Conservation (phyloP, 2,797 vertebrate species). For the Lepidocolaptes lacrymiger region DNA sequence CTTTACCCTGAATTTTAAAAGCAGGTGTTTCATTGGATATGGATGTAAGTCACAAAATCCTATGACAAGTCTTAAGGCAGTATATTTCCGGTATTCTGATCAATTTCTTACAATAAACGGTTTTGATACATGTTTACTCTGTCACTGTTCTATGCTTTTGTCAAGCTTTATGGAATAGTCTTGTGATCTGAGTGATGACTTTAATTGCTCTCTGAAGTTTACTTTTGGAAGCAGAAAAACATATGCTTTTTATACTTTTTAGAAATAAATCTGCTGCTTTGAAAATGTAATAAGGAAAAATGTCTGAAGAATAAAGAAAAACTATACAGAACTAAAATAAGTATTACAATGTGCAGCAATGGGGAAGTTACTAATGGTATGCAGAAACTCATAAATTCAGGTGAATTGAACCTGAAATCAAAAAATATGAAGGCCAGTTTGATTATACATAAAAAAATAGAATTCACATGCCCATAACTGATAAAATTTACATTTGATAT, state of each 20-base stretch:
- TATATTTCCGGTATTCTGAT: not conserved
- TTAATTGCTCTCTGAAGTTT: conserved; percentile 9
- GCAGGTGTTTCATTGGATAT: not conserved
- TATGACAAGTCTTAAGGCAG: not conserved
- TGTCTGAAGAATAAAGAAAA: not conserved
- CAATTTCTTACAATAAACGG: not conserved
- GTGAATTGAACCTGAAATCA: conserved; percentile 17
- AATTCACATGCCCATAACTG: not conserved
- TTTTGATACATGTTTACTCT: not conserved
- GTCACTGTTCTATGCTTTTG: not conserved
- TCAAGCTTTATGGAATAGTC: not conserved
- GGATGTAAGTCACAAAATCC: not conserved
- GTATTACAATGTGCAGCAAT: not conserved
- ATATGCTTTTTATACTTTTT: not conserved
- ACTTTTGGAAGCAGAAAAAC: conserved; percentile 7
- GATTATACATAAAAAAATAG: not conserved
- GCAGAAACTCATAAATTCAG: conserved; percentile 9
- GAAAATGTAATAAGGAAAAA: not conserved
- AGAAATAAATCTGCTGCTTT: not conserved
- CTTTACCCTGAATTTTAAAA: not conserved
- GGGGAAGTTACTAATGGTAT: not conserved
- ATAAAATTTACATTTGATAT: not conserved
- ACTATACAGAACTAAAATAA: not conserved
- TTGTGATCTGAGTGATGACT: conserved; percentile 1
- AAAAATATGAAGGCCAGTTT: not conserved